Evolutionary conservation across 2,113 vertebrate genomes (phyloP).

Genomic region (Cheirogaleus medius): DNA sequence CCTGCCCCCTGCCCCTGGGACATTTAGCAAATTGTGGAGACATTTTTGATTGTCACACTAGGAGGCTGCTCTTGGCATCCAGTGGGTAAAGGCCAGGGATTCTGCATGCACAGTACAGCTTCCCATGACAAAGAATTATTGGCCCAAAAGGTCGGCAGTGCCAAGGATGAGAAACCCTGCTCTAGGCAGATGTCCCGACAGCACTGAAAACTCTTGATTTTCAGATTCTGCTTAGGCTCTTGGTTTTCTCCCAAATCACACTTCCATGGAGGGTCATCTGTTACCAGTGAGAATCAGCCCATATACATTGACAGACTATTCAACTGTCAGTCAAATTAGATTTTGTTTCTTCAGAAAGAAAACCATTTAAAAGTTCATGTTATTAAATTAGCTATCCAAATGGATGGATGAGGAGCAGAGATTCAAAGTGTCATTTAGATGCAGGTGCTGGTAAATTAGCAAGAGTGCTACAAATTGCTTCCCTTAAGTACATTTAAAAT

Average conservation of each 20-base stretch:
- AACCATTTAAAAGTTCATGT: not conserved
- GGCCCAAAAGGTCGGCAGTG: not conserved
- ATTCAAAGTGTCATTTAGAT: not conserved
- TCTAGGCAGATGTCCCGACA: not conserved
- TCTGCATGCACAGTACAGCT: not conserved
- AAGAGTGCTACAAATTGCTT: not conserved
- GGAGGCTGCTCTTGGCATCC: not conserved
- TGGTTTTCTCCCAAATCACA: not conserved
- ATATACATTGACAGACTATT: not conserved
- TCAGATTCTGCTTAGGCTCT: not conserved
- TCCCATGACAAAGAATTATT: not conserved
- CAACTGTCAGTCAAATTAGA: not conserved
- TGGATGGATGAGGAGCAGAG: no score
- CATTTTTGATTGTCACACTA: not conserved
- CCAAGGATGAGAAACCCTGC: not conserved
- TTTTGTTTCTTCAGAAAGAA: not conserved
- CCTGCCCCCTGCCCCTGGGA: no score
- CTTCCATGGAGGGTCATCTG: not conserved
- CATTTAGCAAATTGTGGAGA: not conserved
- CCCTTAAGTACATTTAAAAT: not conserved
- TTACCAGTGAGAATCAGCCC: not conserved
- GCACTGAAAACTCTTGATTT: not conserved
- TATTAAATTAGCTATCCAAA: not conserved
- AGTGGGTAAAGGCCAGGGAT: not conserved
- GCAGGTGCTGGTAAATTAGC: not conserved